Evolutionary conservation across 2,797 vertebrate genomes (phyloP), one percentile per base, ranked within the genome.

Genomic region (Hozukius guyotensis): DNA sequence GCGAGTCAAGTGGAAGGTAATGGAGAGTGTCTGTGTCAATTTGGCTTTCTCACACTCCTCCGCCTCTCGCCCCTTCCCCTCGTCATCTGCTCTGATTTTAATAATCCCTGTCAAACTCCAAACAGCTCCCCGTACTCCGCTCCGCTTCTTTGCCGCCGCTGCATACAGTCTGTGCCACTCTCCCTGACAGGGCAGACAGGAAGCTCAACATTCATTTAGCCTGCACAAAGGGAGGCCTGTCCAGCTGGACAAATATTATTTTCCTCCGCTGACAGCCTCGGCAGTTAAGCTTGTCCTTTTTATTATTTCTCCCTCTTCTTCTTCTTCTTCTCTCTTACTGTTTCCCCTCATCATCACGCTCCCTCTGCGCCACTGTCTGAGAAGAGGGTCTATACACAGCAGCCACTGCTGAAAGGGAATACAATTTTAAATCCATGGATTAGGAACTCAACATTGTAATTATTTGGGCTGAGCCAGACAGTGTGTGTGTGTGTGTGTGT

Each of bases 61-160:
- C 88, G 92, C 96, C 96, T 94, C 94, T 94, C 92, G 87, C 95
- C 96, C 93, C 95, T 96, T 97, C 20, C 14, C 85, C 88, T 92
- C 92, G 76, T 93, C 97, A 97, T 96, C 96, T 96, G 95, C 95
- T 96, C 96, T 96, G 96, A 98, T 98, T 99, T 98, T 98, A 99
- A 99, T 99, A 98, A 99, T 98, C 97, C 97, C 96, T 97, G 98
- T 98, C 98, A 99, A 98, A 97, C 95, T 96, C 97, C 96, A 97
- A 98, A 97, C 97, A 97, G 96, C 96, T 96, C 94, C 87, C 89
- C 74, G 78, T 87, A 89, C 92, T 91, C 80, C 24, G 83, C 89
- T 83, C 75, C 53, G 91, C 93, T 87, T 86, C 90, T 88, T 77
- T 70, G 62, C 90, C 49, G 49, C 49, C n/a, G 52, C n/a, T 75